Base-by-base conservation (phyloP, 1,140 invertebrate genomes). In the Zaprionus inermis region DNA sequence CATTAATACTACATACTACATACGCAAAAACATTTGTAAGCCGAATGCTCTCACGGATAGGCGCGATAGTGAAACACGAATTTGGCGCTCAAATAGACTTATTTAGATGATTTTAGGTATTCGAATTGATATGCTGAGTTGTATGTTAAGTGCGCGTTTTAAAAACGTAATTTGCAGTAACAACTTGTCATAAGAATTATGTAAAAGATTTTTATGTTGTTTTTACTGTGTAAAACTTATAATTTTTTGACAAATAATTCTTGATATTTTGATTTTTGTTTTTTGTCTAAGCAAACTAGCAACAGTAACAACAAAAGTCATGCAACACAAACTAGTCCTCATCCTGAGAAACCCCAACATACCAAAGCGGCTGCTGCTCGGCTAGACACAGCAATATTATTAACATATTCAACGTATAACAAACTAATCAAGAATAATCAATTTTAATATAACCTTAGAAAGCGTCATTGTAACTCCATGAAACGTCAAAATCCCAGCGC, bases 81-180 rank as follows among this genome's bases (percentile, higher is more conserved):
- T 90, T 81, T 90, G 77, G 73, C 78, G 90, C 90, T 91, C 89
- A 91, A 91, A 91, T 91, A 91, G 82, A 86, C 82, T 91, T 91
- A 82, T 90, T 90, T 90, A 89, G 77, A 78, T 59, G 75, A 82
- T 88, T 74, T 83, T 83, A 90, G 76, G 72, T 80, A 86, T 76
- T 81, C 75, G 59, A 84, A 84, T 90, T 82, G 55, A 77, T 68
- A 49, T 76, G 57, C 80, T 90, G 38, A 44, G 6, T 84, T 76
- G 80, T 81, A 56, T 67, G 77, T 81, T 52, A 61, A 73, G 76
- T 78, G 61, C 32, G 64, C 66, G 73, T 88, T 88, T 88, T 11
- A 55, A 76, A 88, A 88, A 83, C 65, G 80, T 65, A 74, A 38
- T 58, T 73, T 52, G 44, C 18, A 77, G 70, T 66, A 82, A 86